phyloP scores from a whole-genome alignment of 2,797 vertebrate species.

The Enteromius treurensis region DNA sequence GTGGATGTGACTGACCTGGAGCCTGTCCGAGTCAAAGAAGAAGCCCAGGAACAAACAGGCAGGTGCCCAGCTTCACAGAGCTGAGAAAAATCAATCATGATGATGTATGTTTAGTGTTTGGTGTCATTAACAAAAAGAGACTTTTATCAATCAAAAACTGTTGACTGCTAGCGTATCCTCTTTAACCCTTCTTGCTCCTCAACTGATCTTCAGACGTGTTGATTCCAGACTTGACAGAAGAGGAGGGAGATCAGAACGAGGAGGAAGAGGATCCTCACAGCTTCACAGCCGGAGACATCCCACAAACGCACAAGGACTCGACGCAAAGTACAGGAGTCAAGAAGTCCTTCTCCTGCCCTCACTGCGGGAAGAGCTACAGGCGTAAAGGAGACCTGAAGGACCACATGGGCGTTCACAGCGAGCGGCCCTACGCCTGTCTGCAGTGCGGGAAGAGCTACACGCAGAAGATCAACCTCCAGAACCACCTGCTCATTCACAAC shows the following conservation, averaged over 20 bases:
- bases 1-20: neutral
- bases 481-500: constrained; percentile 59
- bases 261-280: neutral
- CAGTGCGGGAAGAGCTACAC: constrained; percentile 70
- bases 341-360: constrained; percentile 1
- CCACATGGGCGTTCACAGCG: constrained; percentile 14
- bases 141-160: too few relatives aligned
- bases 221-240: neutral
- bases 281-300: neutral
- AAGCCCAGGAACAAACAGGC: neutral
- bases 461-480: constrained; percentile 66
- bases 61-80: too few relatives aligned
- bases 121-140: too few relatives aligned
- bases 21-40: neutral
- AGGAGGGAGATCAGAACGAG: neutral
- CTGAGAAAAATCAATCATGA: too few relatives aligned
- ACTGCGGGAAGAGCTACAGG: neutral
- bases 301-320: neutral
- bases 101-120: too few relatives aligned
- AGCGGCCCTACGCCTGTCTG: constrained; percentile 62
- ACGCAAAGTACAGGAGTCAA: neutral
- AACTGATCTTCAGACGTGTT: neutral
- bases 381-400: constrained; percentile 24
- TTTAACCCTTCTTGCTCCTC: neutral
- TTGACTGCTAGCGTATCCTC: too few relatives aligned